These are phyloP conservation scores for Xylota sylvarum DNA, from an alignment of 2,888 invertebrate genomes.

Conservation along the genomic window DNA sequence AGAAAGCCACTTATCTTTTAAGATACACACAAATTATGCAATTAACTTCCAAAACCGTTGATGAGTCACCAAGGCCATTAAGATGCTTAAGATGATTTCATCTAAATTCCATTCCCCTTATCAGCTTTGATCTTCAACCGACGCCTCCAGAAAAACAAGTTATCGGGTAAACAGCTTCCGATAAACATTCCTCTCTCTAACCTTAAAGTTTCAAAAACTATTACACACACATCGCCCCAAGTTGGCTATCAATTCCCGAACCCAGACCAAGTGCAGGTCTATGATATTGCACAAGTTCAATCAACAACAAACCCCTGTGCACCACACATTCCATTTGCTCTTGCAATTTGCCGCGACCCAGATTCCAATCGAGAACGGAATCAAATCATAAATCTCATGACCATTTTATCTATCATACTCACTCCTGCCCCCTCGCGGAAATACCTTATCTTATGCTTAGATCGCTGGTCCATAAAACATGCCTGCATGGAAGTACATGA, in stretches of 20 bases:
- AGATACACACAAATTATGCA: too few relatives aligned
- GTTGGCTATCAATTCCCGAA: neutral
- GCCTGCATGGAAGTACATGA: slow-evolving; percentile 26
- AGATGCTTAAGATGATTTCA: neutral
- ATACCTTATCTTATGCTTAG: slow-evolving; percentile 42
- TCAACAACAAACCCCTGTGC: slow-evolving; percentile 33
- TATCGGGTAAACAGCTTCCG: neutral
- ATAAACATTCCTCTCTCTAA: too few relatives aligned
- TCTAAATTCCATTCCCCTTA: neutral
- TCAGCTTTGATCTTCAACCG: neutral
- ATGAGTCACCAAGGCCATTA: neutral
- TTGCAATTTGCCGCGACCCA: slow-evolving; percentile 71
- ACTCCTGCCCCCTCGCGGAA: neutral
- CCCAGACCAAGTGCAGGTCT: neutral
- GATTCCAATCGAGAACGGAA: slow-evolving; percentile 69
- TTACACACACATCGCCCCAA: too few relatives aligned
- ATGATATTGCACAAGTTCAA: slow-evolving; percentile 10
- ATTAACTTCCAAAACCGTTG: neutral
- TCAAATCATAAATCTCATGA: slow-evolving; percentile 68
- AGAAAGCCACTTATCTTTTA: too few relatives aligned
- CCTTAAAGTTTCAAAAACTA: too few relatives aligned
- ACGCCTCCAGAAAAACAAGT: neutral
- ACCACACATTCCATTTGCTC: slow-evolving; percentile 56
- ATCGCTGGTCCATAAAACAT: slow-evolving; percentile 56
- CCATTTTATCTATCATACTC: slow-evolving; percentile 63